Base-by-base conservation (phyloP, 1,140 invertebrate genomes). In the Ylistrum balloti region DNA sequence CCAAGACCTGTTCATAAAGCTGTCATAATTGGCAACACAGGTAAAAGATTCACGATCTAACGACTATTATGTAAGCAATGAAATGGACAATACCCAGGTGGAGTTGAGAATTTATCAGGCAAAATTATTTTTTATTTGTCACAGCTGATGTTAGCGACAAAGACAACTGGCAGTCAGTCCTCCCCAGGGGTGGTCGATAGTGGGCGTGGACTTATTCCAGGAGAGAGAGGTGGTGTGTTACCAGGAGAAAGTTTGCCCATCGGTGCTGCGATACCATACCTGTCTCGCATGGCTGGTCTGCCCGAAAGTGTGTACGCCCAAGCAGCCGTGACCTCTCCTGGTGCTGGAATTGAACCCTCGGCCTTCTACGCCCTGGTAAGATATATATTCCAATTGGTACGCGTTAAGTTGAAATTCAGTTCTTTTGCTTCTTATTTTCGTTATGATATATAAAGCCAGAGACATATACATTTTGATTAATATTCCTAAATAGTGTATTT, bases 351-450 rank as follows among this genome's bases (percentile, higher is more conserved):
- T 33, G 89, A 90, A 87, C 89, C 89, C 86, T 90, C 89, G n/a
- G 89, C 89, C 32, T 90, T 90, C 87, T 90, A 90, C 41, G 86
- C 89, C 38, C 89, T 90, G 89, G 89, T 90, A 45, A 87, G 89
- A 56, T 90, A 86, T 56, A 38, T 35, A 7, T 86, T 17, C 28
- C 15, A 86, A 13, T 33, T 33, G 15, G 33, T 86, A 86, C 86
- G 33, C 33, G 33, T n/a, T 33, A 17, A 86, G 15, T 32, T 86
- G 33, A 86, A 13, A 86, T 33, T 38, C 15, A 86, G 13, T 33
- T 33, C 13, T 2, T 11, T 35, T 35, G 41, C 33, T 88, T n/a
- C n/a, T n/a, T n/a, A n/a, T n/a, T n/a, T n/a, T n/a, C n/a, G n/a
- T n/a, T n/a, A n/a, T n/a, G n/a, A n/a, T n/a, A n/a, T n/a, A n/a